Base-by-base conservation (phyloP, 37 sponge, comb jelly and placozoan species). In the Halichondria panicea region DNA sequence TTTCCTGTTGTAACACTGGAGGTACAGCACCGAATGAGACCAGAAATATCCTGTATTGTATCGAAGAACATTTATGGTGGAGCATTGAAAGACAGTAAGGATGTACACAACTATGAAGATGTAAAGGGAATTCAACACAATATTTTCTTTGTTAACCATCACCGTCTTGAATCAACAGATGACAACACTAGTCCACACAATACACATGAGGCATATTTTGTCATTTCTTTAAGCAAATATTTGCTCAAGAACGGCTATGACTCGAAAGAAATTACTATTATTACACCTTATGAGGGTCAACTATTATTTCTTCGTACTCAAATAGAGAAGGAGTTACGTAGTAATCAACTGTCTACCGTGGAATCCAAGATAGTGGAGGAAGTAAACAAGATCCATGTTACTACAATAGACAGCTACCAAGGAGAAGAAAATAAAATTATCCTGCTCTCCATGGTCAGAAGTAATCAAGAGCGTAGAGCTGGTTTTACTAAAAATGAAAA, bases 351-450 rank as follows among this genome's bases (percentile, higher is more conserved):
- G n/a, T n/a, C n/a, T n/a, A n/a, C n/a, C n/a, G n/a, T n/a, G n/a
- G n/a, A n/a, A n/a, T n/a, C n/a, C n/a, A n/a, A n/a, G n/a, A n/a
- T n/a, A n/a, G n/a, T n/a, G n/a, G n/a, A n/a, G n/a, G n/a, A n/a
- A n/a, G n/a, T n/a, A n/a, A n/a, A n/a, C n/a, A n/a, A n/a, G n/a
- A n/a, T n/a, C n/a, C n/a, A n/a, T 25, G 70, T 88, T 31, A 53
- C 73, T 35, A 81, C 92, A 35, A 71, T 97, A 7, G 98, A 97
- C 50, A 83, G 91, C 72, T 97, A 89, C 64, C 98, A 97, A 46
- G 98, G 98, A 39, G 98, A 97, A 72, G 98, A 97, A 64, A 97
- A 97, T 79, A 88, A 93, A 42, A 89, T 94, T 45, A 84, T 97
- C 0, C 56, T 97, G 24, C 75, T 97, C 13, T 89, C 95, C 13